phyloP scores from a whole-genome alignment of 2,797 vertebrate genomes.

The Melanotaenia parkinsoni region DNA sequence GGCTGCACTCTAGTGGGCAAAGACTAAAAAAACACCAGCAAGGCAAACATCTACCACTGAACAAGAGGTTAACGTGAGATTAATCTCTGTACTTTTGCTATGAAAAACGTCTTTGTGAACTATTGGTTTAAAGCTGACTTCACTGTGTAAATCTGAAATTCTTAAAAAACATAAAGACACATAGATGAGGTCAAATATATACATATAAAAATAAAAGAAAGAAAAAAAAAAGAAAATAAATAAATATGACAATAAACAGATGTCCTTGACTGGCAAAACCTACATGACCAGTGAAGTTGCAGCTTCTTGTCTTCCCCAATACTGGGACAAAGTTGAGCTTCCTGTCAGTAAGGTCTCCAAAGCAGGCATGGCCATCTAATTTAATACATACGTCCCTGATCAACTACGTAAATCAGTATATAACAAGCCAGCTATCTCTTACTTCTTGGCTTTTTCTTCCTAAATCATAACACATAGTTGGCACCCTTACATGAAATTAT shows the following conservation, averaged over 20 bases:
- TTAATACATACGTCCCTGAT: too few relatives aligned
- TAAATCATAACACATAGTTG: background rate
- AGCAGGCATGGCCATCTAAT: too few relatives aligned
- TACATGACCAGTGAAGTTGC: conserved; percentile 31
- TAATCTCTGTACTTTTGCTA: background rate
- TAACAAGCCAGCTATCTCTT: too few relatives aligned
- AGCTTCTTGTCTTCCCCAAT: conserved; percentile 51
- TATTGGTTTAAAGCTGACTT: background rate
- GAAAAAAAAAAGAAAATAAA: too few relatives aligned
- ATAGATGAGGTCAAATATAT: background rate
- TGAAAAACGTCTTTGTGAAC: background rate
- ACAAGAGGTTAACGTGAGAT: background rate
- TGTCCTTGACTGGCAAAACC: conserved; percentile 5
- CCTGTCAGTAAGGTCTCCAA: too few relatives aligned
- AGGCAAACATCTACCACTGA: background rate
- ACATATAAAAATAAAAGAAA: background rate
- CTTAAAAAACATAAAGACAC: background rate
- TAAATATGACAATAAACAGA: background rate
- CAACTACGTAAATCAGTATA: too few relatives aligned
- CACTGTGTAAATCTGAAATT: background rate
- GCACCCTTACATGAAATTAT: background rate
- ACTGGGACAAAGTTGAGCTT: background rate
- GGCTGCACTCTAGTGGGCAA: conserved; percentile 77
- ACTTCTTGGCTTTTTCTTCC: background rate
- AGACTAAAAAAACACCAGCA: conserved; percentile 28